Base-by-base conservation (phyloP, 1,140 invertebrate species). In the Tetramorium alpestre region DNA sequence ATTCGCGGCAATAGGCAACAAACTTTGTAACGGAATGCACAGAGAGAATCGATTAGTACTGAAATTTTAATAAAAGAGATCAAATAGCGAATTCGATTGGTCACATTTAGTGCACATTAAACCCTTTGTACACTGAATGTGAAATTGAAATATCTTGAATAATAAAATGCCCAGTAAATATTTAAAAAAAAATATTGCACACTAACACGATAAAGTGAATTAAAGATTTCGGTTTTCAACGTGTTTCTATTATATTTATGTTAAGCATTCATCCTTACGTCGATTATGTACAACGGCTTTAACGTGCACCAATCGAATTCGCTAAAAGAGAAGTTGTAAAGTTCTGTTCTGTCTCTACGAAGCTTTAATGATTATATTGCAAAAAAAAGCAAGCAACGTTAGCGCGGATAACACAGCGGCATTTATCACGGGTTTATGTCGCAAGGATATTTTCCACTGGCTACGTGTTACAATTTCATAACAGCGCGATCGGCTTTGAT, bases 401-500 rank as follows among this genome's bases (percentile, higher is more conserved):
- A 25, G 16, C 5, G 18, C 13, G 1, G 10, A 47, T 44, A 11
- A 18, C n/a, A 22, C 22, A 44, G 58, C 33, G 22, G 11, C n/a
- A 67, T 13, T 28, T 58, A 58, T 60, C 10, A 4, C 38, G 3
- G 13, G 8, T 1, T 0, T 80, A 28, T 38, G 54, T 67, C n/a
- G 64, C n/a, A 3, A 33, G 38, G 6, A 60, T 16, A 3, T 60
- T 41, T 69, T n/a, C 8, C 64, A 0, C 1, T 33, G 13, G 7
- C 16, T 67, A 25, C 16, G 5, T 44, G 38, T 81, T 56, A 70
- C 33, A 2, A 13, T 16, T 72, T 86, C 38, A 70, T 81, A 80
- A 67, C 22, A 3, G 6, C 3, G 33, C 64, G 13, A 78, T 49
- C 13, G 22, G 1, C 25, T 38, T 54, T n/a, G 33, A 81, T 81